These are phyloP conservation scores for Amyelois transitella DNA, from an alignment of 1,140 invertebrate species.

Conservation along the genomic window DNA sequence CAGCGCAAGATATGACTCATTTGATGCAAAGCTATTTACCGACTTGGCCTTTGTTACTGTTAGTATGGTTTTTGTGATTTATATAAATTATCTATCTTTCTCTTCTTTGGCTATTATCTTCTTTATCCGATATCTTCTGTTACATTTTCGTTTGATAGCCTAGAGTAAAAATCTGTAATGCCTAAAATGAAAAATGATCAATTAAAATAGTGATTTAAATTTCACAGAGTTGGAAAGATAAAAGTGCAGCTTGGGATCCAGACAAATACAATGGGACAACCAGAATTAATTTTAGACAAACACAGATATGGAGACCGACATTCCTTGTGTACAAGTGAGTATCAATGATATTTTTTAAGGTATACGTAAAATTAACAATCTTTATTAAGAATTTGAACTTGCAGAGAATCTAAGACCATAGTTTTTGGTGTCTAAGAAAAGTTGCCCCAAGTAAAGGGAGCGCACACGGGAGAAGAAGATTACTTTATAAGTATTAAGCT, in stretches of 20 bases:
- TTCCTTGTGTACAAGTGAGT: slow-evolving; percentile 52
- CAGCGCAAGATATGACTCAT: slow-evolving; percentile 40
- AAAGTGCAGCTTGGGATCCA: slow-evolving; percentile 56
- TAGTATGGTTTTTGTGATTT: not conserved
- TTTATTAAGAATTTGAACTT: too few species aligned
- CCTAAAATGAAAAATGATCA: too few species aligned
- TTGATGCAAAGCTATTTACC: slow-evolving; percentile 42
- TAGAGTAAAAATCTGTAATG: too few species aligned
- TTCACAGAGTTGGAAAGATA: slow-evolving; percentile 54
- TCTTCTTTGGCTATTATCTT: not conserved
- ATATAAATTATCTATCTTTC: not conserved
- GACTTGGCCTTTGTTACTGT: slow-evolving; percentile 46
- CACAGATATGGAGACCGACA: slow-evolving; percentile 56
- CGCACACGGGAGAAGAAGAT: too few species aligned
- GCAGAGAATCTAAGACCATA: too few species aligned
- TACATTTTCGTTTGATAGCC: too few species aligned
- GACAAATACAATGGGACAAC: slow-evolving; percentile 44
- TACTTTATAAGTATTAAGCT: too few species aligned
- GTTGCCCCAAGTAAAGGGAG: too few species aligned
- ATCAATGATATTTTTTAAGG: not conserved
- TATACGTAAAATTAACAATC: slow-evolving; percentile 3
- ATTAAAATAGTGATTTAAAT: too few species aligned
- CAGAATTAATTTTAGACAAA: slow-evolving; percentile 41
- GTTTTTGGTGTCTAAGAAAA: too few species aligned
- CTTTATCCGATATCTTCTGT: not conserved